Base-by-base conservation (phyloP, 2,888 invertebrate genomes). In the Xanthostigma xanthostigma region DNA sequence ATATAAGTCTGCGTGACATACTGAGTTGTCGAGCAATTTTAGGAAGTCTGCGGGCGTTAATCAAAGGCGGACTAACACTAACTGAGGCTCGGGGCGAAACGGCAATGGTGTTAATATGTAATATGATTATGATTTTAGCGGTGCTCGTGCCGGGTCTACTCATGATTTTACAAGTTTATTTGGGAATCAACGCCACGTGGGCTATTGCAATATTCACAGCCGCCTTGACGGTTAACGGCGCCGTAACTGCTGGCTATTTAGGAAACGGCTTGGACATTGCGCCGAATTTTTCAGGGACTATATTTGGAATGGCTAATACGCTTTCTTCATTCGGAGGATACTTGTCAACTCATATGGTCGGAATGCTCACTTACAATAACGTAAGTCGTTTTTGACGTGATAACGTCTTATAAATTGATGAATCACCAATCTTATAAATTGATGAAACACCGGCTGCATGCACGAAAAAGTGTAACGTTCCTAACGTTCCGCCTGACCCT, bases 231-330 rank as follows among this genome's bases (percentile, higher is more conserved):
- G 76, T 88, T 58, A 89, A 89, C 65, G 91, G 91, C 14, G 87
- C 83, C 0, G 87, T 89, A 12, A 87, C 88, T 0, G 87, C 85
- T 9, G 90, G 90, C 1, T 90, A 89, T 64, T 73, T 89, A 34
- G 84, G 88, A 53, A 90, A 90, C 60, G 88, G 86, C 10, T 69
- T 91, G 27, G 90, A 91, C 58, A 88, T 91, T 57, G 89, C 90
- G 3, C 90, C 90, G 1, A 88, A 89, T 64, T 91, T 87, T 62
- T 86, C 88, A 49, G 86, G 91, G 1, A 90, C 90, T 2, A 88
- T 91, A 53, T 89, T 90, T 64, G 90, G 90, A 38, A 70, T 91
- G 71, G 88, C 89, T n/a, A 90, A 90, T 60, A 87, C 88, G 0
- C 65, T 89, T 48, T 87, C 88, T 0, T 89, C 89, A 0, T 71